Percentiles rank a stretch among this genome's conserved stretches.
phyloP scores from a whole-genome alignment of 2,113 vertebrate species.

The Catagonus wagneri region DNA sequence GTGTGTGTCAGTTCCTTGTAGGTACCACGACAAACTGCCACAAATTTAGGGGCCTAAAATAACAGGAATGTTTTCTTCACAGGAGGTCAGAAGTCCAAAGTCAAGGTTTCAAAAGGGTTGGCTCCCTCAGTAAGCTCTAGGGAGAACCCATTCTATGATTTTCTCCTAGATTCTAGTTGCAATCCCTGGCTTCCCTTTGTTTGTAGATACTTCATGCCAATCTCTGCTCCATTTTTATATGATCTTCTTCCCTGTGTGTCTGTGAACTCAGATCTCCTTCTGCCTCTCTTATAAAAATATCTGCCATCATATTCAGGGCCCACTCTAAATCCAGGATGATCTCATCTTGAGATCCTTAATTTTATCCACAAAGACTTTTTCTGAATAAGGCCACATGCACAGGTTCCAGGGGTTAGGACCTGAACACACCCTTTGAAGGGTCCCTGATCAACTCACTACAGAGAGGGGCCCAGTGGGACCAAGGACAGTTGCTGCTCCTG shows the following conservation, averaged over 20 bases:
- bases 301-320: neutral
- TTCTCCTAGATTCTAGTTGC: neutral
- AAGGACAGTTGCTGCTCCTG: neutral
- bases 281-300: neutral
- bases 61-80: neutral
- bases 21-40: neutral
- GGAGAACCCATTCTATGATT: neutral
- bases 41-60: neutral
- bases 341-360: neutral
- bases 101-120: neutral
- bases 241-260: neutral
- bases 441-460: neutral
- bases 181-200: neutral
- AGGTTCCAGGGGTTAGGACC: neutral
- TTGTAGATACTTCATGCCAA: neutral
- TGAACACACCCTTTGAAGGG: neutral
- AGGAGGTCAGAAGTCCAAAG: neutral
- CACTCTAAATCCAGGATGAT: neutral
- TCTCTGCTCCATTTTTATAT: neutral
- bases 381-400: neutral
- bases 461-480: accelerated
- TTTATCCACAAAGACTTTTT: neutral
- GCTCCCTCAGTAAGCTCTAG: neutral
- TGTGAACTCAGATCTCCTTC: neutral
- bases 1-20: neutral